A percentile compares a stretch with the other conserved stretches of the same genome.
These are phyloP conservation scores for Craterocephalus amniculus DNA, from an alignment of 2,797 vertebrate genomes.

Conservation along the genomic window DNA sequence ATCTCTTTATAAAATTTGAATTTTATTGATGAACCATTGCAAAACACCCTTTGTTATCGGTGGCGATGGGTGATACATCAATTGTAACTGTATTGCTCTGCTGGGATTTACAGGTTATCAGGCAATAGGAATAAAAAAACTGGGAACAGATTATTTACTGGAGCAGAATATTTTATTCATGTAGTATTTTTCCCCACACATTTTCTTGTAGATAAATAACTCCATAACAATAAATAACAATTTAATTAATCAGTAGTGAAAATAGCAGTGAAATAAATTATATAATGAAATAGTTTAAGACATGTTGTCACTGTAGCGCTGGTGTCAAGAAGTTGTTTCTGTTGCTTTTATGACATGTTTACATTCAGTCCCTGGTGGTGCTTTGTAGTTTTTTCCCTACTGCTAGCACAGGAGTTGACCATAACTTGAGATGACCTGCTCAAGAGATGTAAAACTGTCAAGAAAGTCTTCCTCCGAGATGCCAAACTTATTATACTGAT, in stretches of 20 bases:
- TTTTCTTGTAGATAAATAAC: background rate
- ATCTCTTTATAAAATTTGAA: background rate
- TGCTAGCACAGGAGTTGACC: constrained; percentile 69
- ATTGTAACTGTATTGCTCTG: background rate
- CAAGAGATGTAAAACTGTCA: constrained; percentile 90
- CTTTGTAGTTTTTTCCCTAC: background rate
- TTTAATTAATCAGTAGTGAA: background rate
- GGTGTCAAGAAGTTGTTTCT: background rate
- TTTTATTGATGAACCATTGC: background rate
- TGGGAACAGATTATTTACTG: background rate
- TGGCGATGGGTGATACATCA: background rate
- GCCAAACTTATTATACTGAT: constrained; percentile 93
- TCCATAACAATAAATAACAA: background rate
- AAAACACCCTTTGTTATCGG: background rate
- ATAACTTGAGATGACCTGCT: constrained; percentile 95
- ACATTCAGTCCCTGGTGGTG: constrained; percentile 9
- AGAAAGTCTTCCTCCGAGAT: constrained; percentile 95
- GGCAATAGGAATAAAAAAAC: background rate
- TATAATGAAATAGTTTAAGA: background rate
- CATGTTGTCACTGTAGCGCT: background rate
- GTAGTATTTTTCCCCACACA: too few relatives aligned
- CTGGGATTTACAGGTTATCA: background rate
- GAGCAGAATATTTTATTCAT: background rate
- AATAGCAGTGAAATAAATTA: background rate
- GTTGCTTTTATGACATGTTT: background rate